A percentile compares a stretch with the other conserved stretches of the same genome.
These are phyloP conservation scores for Brachionus rotundiformis DNA, from an alignment of 1,140 invertebrate species.

Conservation along the genomic window DNA sequence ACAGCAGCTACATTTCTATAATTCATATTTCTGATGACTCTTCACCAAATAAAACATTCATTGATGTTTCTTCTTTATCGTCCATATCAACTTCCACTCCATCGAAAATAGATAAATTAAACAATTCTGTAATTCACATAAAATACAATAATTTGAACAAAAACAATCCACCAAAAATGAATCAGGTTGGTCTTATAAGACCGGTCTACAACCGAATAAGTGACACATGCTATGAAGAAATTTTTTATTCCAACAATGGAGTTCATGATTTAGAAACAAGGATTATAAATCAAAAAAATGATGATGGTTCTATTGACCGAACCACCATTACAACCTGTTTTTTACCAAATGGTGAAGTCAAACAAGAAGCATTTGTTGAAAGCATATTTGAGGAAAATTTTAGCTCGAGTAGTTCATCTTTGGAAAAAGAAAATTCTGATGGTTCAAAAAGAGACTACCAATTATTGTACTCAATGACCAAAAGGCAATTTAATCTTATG, in stretches of 20 bases:
- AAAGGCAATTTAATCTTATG: slow-evolving; percentile 20
- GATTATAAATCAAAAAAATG: slow-evolving; percentile 13
- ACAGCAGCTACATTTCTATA: slow-evolving; percentile 26
- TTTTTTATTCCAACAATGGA: slow-evolving; percentile 7
- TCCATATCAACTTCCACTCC: not conserved
- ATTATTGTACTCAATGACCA: not conserved
- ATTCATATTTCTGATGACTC: slow-evolving; percentile 16
- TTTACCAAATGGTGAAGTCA: slow-evolving; percentile 12
- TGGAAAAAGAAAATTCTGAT: not conserved
- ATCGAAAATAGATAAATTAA: not conserved
- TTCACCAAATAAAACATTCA: not conserved
- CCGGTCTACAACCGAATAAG: not conserved
- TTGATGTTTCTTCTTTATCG: not conserved
- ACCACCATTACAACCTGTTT: not conserved
- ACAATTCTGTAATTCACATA: not conserved
- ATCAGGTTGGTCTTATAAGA: not conserved
- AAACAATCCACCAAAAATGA: not conserved
- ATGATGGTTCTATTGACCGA: slow-evolving; percentile 3
- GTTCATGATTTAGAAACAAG: not conserved
- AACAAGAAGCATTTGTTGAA: slow-evolving; percentile 27
- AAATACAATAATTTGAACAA: slow-evolving; percentile 7
- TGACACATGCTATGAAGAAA: not conserved
- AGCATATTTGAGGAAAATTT: slow-evolving; percentile 1
- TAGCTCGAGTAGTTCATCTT: not conserved
- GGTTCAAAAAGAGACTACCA: not conserved